Evolutionary conservation across 2,888 invertebrate genomes (phyloP), one percentile per base, ranked within the genome.

Genomic region (Portevinia maculata): DNA sequence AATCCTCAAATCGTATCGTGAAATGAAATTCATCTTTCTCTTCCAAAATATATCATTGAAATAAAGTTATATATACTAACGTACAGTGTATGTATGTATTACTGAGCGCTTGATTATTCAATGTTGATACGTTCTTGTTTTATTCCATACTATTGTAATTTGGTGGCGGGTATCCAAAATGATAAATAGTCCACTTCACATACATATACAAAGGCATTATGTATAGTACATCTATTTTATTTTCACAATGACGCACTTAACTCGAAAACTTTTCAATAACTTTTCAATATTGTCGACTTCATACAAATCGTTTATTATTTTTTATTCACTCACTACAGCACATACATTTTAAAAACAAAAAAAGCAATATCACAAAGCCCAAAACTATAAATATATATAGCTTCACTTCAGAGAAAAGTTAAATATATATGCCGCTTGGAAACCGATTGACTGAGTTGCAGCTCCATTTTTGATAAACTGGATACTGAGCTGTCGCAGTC

Each of bases 391-490:
- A 41, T 13, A 24, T 8, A 44, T 52, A 53, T 19, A 50, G 50
- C 21, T 46, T n/a, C 57, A 65, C 64, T 78, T 50, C 21, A 34
- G 11, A 46, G 44, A 65, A 79, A 73, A 73, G 52, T 37, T 8
- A 21, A 50, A 44, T 34, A 41, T 52, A 57, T 41, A 32, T 28
- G 11, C 48, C 55, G 55, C 55, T 69, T 9, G 9, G 21, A 44
- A 50, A 37, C 60, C 48, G 62, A 57, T 44, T 74, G 62, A 69
- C 79, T 62, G 69, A 69, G 17, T 52, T 52, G 30, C 50, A 44
- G 67, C 62, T 39, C 69, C 37, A 46, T 75, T 64, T 70, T 75
- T 52, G 13, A 39, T 32, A 70, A 44, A 81, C 79, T 81, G 75
- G 50, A 70, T 75, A 64, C 13, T 24, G 13, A 69, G 28, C 37